phyloP scores from a whole-genome alignment of 2,797 vertebrate species.

The Halcyon smyrnensis region DNA sequence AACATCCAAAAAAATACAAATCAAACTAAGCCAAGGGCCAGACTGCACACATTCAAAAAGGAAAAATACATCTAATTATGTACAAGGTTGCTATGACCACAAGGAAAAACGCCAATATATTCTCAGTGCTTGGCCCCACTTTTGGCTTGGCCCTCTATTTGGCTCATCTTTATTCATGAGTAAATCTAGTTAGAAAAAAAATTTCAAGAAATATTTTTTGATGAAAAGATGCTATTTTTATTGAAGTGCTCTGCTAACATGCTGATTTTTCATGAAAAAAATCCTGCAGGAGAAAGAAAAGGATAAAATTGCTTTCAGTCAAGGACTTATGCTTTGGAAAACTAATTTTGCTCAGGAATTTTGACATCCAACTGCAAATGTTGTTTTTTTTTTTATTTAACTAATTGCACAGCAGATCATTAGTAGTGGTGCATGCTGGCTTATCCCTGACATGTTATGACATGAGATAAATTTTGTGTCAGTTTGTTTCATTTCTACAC shows the following conservation, averaged over 20 bases:
- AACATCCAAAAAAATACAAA: conserved; percentile 26
- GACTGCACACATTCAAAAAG: not conserved
- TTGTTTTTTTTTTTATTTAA: not conserved
- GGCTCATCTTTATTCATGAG: conserved; percentile 48
- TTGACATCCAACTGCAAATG: not conserved
- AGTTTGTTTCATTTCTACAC: not conserved
- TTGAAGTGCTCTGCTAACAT: not conserved
- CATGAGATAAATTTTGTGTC: not conserved
- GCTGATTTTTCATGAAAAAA: not conserved
- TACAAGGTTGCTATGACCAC: not conserved
- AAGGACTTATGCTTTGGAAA: not conserved
- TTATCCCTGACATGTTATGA: not conserved
- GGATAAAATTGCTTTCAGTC: not conserved
- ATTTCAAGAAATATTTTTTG: not conserved
- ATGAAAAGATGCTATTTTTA: conserved; percentile 35
- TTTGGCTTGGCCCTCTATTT: conserved; percentile 32
- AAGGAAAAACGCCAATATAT: not conserved
- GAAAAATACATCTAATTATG: conserved; percentile 33
- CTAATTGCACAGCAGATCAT: not conserved
- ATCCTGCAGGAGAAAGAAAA: not conserved
- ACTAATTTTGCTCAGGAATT: not conserved
- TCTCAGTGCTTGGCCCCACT: conserved; percentile 21
- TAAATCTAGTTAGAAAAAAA: conserved; percentile 25
- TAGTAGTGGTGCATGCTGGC: not conserved
- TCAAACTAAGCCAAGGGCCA: conserved; percentile 25